phyloP scores from a whole-genome alignment of 2,888 invertebrate species.

The Agonopterix alstromeriana region DNA sequence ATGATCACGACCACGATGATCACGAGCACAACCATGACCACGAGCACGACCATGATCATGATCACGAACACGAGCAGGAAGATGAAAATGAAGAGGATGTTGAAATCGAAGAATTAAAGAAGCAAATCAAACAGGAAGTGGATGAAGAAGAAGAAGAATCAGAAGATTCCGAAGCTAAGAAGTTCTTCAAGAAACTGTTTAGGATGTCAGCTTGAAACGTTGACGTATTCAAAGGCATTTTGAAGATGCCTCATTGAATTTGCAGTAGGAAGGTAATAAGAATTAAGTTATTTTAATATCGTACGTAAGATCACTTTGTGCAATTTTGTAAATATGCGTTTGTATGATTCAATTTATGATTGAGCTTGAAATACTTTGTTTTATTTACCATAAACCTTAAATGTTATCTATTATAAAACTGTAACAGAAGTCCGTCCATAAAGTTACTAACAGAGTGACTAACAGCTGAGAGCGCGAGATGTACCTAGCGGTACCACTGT shows the following conservation, averaged over 20 bases:
- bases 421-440: too few relatives aligned
- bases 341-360: neutral
- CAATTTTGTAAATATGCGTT: conserved; percentile 57
- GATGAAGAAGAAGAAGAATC: conserved; percentile 11
- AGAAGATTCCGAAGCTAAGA: conserved; percentile 10
- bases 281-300: conserved; percentile 16
- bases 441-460: too few relatives aligned
- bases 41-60: conserved; percentile 4
- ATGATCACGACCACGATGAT: neutral
- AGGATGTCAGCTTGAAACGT: conserved; percentile 29
- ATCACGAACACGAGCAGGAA: conserved; percentile 4
- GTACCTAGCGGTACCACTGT: too few relatives aligned
- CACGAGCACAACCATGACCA: conserved; percentile 10
- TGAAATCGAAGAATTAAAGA: conserved; percentile 2
- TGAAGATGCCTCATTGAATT: conserved; percentile 39
- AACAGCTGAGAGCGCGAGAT: too few relatives aligned
- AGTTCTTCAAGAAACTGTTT: conserved; percentile 37
- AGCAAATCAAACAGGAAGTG: conserved; percentile 7
- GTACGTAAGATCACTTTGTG: conserved; percentile 12
- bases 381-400: too few relatives aligned
- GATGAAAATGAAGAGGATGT: conserved; percentile 6
- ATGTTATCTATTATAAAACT: too few relatives aligned
- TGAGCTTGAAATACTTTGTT: neutral
- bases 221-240: conserved; percentile 35
- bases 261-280: conserved; percentile 19